Evolutionary conservation across 2,888 invertebrate genomes (phyloP), one percentile per base, ranked within the genome.

Genomic region (Chalcosyrphus nemorum): DNA sequence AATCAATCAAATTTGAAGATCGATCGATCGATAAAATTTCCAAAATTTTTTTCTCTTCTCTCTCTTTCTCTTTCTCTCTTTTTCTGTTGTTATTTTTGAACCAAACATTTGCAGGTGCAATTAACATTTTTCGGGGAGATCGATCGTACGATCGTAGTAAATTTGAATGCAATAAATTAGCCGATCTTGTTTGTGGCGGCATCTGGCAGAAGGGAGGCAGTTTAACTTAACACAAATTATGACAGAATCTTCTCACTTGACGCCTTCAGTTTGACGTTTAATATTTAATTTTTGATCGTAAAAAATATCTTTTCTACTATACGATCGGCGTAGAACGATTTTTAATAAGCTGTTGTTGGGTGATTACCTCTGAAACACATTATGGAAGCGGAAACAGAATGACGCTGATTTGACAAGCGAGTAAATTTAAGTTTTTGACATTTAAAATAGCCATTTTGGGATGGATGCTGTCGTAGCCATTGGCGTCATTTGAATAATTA

Each of bases 1-100:
- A 70, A 81, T 81, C 81, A 76, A 81, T 81, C 81, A 81, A 68
- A 81, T 68, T n/a, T 68, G 21, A 52, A 50, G 81, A 81, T 70
- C 47, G 81, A 38, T 63, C 32, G 63, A 38, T 63, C 32, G 63
- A 63, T 70, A 68, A 56, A 61, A 38, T 29, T 45, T 35, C 38
- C 17, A 15, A 63, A 56, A 54, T 63, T 17, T 4, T 4, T 2
- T 24, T 24, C 4, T 4, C 24, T 4, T 24, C 24, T 4, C 24
- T 24, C 24, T 24, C 24, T 24, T 24, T 24, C n/a, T n/a, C n/a
- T n/a, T n/a, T n/a, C n/a, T n/a, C 11, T 38, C 4, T 24, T 11
- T 1, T 59, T 2, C 21, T 35, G 6, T 13, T 38, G n/a, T 4
- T 32, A n/a, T n/a, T n/a, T 35, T 43, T n/a, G n/a, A n/a, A 66